Evolutionary conservation across 2,888 invertebrate genomes (phyloP).

Genomic region (Scelioninae gen. 1): DNA sequence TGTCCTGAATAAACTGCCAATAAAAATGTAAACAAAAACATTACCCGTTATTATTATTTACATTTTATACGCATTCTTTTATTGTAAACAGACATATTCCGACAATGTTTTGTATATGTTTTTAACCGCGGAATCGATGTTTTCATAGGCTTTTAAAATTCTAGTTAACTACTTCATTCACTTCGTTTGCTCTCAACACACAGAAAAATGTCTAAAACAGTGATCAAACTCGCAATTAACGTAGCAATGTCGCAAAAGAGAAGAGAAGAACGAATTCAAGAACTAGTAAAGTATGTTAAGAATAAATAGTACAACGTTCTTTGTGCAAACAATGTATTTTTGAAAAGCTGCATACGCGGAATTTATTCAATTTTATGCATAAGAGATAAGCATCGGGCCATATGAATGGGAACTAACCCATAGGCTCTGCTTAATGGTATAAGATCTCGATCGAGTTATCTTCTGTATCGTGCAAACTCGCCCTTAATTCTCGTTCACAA

Average conservation of each 20-base stretch:
- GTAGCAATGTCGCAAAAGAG: slow-evolving; percentile 12
- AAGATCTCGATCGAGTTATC: slow-evolving; percentile 68
- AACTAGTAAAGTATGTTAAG: slow-evolving; percentile 49
- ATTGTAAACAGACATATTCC: no score
- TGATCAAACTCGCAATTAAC: slow-evolving; percentile 22
- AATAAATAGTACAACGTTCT: slow-evolving; percentile 52
- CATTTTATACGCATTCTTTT: no score
- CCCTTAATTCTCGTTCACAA: slow-evolving; percentile 65
- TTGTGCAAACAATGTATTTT: slow-evolving; percentile 51
- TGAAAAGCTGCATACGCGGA: slow-evolving; percentile 46
- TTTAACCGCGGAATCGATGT: no score
- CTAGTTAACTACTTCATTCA: no score
- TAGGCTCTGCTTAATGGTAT: slow-evolving; percentile 53
- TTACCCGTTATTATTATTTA: no score
- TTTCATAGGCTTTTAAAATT: no score
- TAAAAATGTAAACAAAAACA: no score
- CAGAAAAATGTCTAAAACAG: no score
- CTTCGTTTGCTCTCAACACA: no score
- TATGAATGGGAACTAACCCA: slow-evolving; percentile 62
- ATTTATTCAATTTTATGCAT: slow-evolving; percentile 59
- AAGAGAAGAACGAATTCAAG: slow-evolving; percentile 26
- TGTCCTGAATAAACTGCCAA: no score
- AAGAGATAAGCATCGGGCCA: slow-evolving; percentile 64
- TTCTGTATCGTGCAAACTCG: slow-evolving; percentile 64
- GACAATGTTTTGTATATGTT: no score